These are phyloP conservation scores for Drosophila affinis DNA, from an alignment of 2,888 invertebrate species.

Conservation along the genomic window DNA sequence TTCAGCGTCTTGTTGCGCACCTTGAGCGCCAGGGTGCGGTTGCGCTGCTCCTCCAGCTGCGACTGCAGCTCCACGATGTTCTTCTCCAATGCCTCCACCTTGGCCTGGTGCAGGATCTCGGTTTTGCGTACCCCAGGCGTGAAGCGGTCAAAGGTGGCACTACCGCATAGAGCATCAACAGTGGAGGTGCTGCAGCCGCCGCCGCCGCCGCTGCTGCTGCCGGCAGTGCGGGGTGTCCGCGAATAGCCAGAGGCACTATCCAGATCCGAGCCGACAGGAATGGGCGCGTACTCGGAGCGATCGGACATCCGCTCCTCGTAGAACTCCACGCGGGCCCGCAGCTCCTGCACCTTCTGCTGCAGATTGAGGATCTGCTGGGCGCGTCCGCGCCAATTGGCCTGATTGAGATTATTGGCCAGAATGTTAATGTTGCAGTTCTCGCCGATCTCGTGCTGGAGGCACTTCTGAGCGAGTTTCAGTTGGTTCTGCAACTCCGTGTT, in stretches of 20 bases:
- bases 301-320: conserved; percentile 57
- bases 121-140: conserved; percentile 84
- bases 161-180: conserved; percentile 29
- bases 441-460: conserved; percentile 90
- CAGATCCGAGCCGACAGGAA: conserved; percentile 52
- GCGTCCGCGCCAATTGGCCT: conserved; percentile 90
- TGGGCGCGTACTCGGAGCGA: conserved; percentile 56
- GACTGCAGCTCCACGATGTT: conserved; percentile 86
- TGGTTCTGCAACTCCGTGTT: conserved; percentile 89
- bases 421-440: conserved; percentile 88
- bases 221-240: conserved; percentile 4
- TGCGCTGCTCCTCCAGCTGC: conserved; percentile 86
- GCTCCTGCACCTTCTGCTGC: conserved; percentile 88
- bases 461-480: conserved; percentile 89
- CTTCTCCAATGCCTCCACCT: conserved; percentile 86
- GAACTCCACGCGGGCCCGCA: conserved; percentile 86
- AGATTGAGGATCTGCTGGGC: conserved; percentile 90
- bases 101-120: conserved; percentile 85
- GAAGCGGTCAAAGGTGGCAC: conserved; percentile 65
- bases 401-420: conserved; percentile 85
- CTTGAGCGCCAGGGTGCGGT: conserved; percentile 87
- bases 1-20: conserved; percentile 89
- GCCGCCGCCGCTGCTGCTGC: conserved; percentile 17
- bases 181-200: conserved; percentile 34
- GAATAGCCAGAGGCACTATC: conserved; percentile 28